Base-by-base conservation (phyloP, 2,888 invertebrate genomes). In the Zhuqinia jingwanae region DNA sequence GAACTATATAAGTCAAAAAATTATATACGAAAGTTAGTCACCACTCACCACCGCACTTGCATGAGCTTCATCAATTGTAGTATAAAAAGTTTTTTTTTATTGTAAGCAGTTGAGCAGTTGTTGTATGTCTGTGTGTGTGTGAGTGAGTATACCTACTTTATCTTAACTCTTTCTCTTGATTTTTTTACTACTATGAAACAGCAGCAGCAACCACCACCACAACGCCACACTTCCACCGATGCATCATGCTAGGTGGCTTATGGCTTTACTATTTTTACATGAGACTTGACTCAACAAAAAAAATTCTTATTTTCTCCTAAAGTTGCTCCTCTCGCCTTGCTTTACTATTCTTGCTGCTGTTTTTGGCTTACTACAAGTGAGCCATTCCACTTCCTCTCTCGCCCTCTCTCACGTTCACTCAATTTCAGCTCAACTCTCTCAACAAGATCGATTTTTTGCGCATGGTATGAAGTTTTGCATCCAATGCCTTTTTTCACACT, bases 391-490 rank as follows among this genome's bases (percentile, higher is more conserved):
- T 73, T 73, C 50, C 73, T 73, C 17, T 30, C 47, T 70, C n/a
- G 36, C 47, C 17, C 47, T 42, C 27, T 70, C 45, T 5, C 73
- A 22, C 1, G n/a, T 11, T 70, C 73, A 73, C 73, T 50, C 73
- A 27, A 25, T 50, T 50, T 47, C 27, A 50, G 27, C 50, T 47
- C 47, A 70, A 47, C 47, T 36, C 36, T 36, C 36, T 80, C 42
- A 27, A 53, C 65, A 65, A 86, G 86, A 88, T 88, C 88, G 88
- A 88, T 6, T 89, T 89, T 89, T 89, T 88, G 89, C 89, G 89
- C 89, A 89, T 89, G 88, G 87, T 50, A 73, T 73, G 13, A 68
- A 45, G 45, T 27, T 73, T 73, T 73, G 27, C 50, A 50, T 27
- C 36, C 50, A 73, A 50, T 36, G 5, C 36, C 20, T 22, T 6